Evolutionary conservation across 1,140 invertebrate species (phyloP).

Genomic region (Grapholita molesta): DNA sequence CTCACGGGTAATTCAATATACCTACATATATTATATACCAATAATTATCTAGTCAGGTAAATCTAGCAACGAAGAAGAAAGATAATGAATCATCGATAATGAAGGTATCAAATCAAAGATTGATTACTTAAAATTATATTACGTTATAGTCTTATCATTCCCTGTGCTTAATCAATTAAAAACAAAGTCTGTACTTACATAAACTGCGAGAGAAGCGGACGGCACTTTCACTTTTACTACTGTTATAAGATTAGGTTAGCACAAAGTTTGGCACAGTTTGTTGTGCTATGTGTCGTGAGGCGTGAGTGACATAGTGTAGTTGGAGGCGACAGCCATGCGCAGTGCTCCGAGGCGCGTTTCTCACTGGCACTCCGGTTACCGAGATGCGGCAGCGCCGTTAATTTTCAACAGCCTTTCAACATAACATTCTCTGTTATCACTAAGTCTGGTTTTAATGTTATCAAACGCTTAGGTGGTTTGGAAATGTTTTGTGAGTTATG

Average conservation of each 20-base stretch:
- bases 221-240: not conserved
- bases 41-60: not conserved
- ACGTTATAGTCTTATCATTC: not conserved
- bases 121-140: not conserved
- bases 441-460: no score
- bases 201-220: not conserved
- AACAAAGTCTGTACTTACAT: not conserved
- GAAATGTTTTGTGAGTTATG: no score
- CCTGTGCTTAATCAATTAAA: not conserved
- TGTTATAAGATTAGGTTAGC: conserved; percentile 6
- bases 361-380: conserved; percentile 36
- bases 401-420: conserved; percentile 28
- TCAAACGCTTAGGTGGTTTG: no score
- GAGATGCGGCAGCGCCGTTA: not conserved
- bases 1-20: no score
- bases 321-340: conserved; percentile 42
- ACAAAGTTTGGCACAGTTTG: conserved; percentile 38
- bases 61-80: no score
- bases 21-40: not conserved
- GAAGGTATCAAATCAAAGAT: no score
- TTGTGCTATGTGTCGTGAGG: not conserved
- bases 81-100: not conserved
- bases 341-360: conserved; percentile 56
- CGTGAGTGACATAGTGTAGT: not conserved
- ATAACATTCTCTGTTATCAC: not conserved